phyloP scores from a whole-genome alignment of 2,797 vertebrate species.

The Sebastes umbrosus region DNA sequence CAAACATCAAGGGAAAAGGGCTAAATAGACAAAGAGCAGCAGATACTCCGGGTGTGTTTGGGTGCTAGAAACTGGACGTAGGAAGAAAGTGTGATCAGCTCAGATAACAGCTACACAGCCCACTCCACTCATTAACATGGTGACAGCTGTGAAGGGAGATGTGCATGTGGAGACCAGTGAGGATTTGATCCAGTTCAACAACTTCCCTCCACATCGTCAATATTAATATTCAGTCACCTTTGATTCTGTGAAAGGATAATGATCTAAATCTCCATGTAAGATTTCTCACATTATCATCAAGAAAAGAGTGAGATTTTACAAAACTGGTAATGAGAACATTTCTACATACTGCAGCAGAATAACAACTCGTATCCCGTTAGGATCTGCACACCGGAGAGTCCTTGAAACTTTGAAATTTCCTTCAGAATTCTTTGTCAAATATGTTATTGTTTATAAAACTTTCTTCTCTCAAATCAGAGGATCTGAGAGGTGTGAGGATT shows the following conservation, averaged over 20 bases:
- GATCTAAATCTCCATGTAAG: neutral
- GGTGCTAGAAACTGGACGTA: neutral
- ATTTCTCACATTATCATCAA: neutral
- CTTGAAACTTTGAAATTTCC: neutral
- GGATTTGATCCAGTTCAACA: slow-evolving; percentile 26
- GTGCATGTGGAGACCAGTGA: slow-evolving; percentile 9
- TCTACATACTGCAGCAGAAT: neutral
- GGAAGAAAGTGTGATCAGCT: slow-evolving; percentile 17
- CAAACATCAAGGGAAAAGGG: slow-evolving; percentile 3
- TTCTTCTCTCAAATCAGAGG: neutral
- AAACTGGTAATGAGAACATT: neutral
- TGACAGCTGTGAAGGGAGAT: slow-evolving; percentile 8
- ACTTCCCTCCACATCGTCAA: neutral
- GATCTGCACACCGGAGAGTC: neutral
- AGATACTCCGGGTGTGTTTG: neutral
- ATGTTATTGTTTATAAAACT: neutral
- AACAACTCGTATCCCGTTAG: neutral
- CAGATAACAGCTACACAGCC: neutral
- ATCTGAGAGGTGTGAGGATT: neutral
- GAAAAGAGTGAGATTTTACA: neutral
- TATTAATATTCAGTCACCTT: neutral
- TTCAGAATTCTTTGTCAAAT: neutral
- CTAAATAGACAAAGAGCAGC: neutral
- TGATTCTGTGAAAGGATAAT: neutral
- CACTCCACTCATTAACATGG: slow-evolving; percentile 4